Conservation (phyloP, 2,113 vertebrate genomes). For the Crotalus viridis region DNA sequence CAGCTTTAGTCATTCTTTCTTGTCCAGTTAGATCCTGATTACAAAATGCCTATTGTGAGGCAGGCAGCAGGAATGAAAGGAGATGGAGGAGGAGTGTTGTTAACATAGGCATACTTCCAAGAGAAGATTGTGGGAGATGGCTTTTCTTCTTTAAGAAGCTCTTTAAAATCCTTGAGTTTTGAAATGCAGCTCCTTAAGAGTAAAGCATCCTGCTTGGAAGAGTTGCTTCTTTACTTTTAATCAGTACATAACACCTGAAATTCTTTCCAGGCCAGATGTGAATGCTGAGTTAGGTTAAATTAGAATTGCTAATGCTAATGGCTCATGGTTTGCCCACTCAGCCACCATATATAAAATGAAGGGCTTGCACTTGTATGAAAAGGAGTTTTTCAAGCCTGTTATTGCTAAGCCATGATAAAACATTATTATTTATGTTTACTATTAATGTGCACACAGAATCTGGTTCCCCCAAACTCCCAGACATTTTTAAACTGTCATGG, state of each 20-base stretch:
- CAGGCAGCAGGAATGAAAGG: constrained; percentile 29
- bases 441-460: not conserved
- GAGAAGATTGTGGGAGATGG: not conserved
- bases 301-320: not conserved
- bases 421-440: not conserved
- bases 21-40: fast-evolving
- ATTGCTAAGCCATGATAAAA: not conserved
- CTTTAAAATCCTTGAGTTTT: constrained; percentile 7
- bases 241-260: not conserved
- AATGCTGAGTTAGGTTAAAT: not conserved
- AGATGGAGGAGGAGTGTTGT: constrained; percentile 12
- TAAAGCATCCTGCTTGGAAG: constrained; percentile 4
- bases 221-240: not conserved
- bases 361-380: not conserved
- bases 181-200: constrained; percentile 10
- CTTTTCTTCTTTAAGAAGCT: constrained; percentile 1
- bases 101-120: constrained; percentile 33
- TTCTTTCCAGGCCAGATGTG: not conserved
- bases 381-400: not conserved
- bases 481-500: not conserved
- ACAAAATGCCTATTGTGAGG: not conserved
- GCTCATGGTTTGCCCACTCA: not conserved
- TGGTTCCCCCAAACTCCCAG: not conserved
- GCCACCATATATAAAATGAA: not conserved
- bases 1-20: not conserved